Conservation (phyloP, 2,888 invertebrate species). For the Caenorhabditis sp. region DNA sequence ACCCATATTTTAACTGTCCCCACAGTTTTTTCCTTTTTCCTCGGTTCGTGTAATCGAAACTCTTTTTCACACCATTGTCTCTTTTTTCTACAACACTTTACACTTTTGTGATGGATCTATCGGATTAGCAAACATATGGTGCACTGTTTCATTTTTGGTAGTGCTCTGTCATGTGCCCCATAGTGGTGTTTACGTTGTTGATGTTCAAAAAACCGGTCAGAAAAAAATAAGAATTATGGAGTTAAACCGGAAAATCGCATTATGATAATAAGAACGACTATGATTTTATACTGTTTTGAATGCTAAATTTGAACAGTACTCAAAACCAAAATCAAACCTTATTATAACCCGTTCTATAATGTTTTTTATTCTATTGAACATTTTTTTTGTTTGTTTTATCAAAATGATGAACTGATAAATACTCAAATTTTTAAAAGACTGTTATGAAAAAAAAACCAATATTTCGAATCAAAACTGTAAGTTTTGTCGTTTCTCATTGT, state of each 20-base stretch:
- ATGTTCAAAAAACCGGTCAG: not conserved
- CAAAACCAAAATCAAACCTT: not conserved
- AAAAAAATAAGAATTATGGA: constrained; percentile 2
- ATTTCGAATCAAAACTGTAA: too few relatives aligned
- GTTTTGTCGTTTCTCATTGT: too few relatives aligned
- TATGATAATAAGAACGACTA: constrained; percentile 38
- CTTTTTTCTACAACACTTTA: constrained; percentile 15
- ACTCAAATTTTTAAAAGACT: too few relatives aligned
- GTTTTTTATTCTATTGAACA: too few relatives aligned
- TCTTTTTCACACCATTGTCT: constrained; percentile 36
- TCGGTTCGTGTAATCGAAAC: constrained; percentile 51
- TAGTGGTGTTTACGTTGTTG: not conserved
- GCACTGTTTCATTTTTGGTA: constrained; percentile 1
- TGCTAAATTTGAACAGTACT: not conserved
- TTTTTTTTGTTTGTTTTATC: too few relatives aligned
- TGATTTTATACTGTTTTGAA: constrained; percentile 28
- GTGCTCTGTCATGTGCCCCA: not conserved
- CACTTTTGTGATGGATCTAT: constrained; percentile 18
- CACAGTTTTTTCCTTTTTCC: constrained; percentile 13
- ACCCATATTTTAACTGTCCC: constrained; percentile 41
- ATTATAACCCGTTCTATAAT: not conserved
- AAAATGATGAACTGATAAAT: too few relatives aligned
- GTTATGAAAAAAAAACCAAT: too few relatives aligned
- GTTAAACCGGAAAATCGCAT: constrained; percentile 41
- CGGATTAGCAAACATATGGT: constrained; percentile 24